phyloP scores from a whole-genome alignment of 2,888 invertebrate species.

The Eupithecia vulgata region DNA sequence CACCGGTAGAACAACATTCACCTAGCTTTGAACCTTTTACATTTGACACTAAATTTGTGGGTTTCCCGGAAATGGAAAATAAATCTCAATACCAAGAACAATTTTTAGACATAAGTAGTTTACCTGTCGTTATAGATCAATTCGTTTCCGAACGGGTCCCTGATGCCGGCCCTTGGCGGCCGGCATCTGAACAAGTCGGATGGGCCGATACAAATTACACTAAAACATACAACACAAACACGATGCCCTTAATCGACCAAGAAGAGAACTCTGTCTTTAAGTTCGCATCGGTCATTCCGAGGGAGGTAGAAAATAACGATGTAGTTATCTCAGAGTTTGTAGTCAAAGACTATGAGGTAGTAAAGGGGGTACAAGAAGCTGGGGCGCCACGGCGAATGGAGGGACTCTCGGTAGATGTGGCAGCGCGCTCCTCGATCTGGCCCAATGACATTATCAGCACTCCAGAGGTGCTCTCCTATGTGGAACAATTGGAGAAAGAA shows the following conservation, averaged over 20 bases:
- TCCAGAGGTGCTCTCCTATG: conserved; percentile 75
- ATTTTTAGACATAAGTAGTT: conserved; percentile 68
- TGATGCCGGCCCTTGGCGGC: conserved; percentile 64
- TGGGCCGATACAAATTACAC: conserved; percentile 63
- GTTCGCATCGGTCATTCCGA: conserved; percentile 68
- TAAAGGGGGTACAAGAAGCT: conserved; percentile 44
- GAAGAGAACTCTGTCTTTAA: conserved; percentile 74
- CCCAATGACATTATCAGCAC: conserved; percentile 69
- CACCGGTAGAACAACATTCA: conserved; percentile 63
- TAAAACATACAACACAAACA: conserved; percentile 58
- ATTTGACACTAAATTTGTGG: conserved; percentile 56
- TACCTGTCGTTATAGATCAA: conserved; percentile 74
- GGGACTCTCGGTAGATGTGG: conserved; percentile 66
- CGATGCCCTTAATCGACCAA: conserved; percentile 71
- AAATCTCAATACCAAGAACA: conserved; percentile 64
- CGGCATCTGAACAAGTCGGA: conserved; percentile 52
- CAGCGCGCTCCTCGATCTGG: conserved; percentile 57
- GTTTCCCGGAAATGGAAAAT: conserved; percentile 49
- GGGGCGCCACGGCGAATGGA: conserved; percentile 47
- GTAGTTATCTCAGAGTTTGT: conserved; percentile 66
- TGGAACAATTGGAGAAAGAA: conserved; percentile 77
- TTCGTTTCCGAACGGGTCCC: conserved; percentile 62
- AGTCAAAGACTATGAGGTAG: conserved; percentile 53
- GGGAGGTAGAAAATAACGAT: conserved; percentile 71
- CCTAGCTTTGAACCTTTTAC: conserved; percentile 61